Percentiles rank a stretch among this genome's conserved stretches.
Conservation (phyloP, 1,140 invertebrate genomes). For the Hylaeus anthracinus region DNA sequence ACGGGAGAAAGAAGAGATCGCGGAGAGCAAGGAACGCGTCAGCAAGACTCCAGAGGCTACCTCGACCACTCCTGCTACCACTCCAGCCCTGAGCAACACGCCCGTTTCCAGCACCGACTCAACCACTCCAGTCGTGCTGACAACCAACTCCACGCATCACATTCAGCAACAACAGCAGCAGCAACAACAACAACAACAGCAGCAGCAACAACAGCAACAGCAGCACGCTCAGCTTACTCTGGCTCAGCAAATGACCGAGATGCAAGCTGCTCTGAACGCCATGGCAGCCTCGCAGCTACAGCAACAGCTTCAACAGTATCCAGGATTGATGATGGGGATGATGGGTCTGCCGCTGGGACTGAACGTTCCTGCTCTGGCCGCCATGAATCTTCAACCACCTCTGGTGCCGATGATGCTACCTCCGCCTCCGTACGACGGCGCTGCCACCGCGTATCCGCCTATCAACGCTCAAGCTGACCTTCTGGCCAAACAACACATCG, state of each 20-base stretch:
- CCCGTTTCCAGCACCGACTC: constrained; percentile 84
- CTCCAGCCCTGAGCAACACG: constrained; percentile 83
- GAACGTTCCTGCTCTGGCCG: constrained; percentile 90
- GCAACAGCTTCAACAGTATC: constrained; percentile 87
- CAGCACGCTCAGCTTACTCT: constrained; percentile 82
- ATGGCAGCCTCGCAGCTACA: constrained; percentile 91
- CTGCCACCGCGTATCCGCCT: constrained; percentile 80
- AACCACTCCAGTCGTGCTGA: constrained; percentile 78
- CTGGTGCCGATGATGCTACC: constrained; percentile 95
- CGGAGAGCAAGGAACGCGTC: constrained; percentile 75
- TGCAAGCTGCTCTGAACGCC: constrained; percentile 92
- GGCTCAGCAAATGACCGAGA: constrained; percentile 90
- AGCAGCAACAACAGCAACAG: constrained; percentile 67
- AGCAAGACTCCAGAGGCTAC: constrained; percentile 81
- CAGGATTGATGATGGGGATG: constrained; percentile 83
- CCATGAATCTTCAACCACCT: constrained; percentile 93
- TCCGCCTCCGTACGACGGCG: constrained; percentile 87
- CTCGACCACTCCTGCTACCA: constrained; percentile 84
- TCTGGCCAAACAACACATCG: constrained; percentile 86
- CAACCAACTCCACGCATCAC: constrained; percentile 72
- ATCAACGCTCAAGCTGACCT: constrained; percentile 81
- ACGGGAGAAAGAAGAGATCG: constrained; percentile 82
- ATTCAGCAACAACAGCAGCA: constrained; percentile 55
- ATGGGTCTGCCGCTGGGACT: constrained; percentile 92
- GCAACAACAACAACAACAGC: constrained; percentile 68